Evolutionary conservation across 2,888 invertebrate species (phyloP).

Genomic region (Caradrina kadenii): DNA sequence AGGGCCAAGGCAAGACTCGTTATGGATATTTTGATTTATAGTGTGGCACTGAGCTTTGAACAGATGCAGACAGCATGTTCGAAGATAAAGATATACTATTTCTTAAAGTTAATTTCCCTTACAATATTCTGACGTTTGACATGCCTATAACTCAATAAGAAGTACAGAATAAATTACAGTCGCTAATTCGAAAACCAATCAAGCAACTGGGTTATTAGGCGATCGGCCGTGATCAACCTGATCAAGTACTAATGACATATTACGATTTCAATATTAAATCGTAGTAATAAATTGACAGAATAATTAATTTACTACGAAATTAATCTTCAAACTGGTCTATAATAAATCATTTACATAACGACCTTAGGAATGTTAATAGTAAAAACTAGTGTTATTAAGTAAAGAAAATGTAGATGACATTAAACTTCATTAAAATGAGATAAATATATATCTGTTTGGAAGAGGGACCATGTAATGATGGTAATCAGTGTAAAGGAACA

Average conservation of each 20-base stretch:
- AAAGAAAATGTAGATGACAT: constrained; percentile 11
- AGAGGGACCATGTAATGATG: constrained; percentile 45
- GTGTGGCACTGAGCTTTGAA: not conserved
- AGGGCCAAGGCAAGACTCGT: constrained; percentile 24
- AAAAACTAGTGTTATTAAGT: constrained; percentile 17
- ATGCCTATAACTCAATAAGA: not conserved
- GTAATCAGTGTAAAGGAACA: constrained; percentile 48
- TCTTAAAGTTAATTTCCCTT: too few relatives aligned
- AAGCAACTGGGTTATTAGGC: constrained; percentile 20
- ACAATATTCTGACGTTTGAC: not conserved
- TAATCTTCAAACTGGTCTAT: constrained; percentile 28
- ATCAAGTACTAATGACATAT: constrained; percentile 23
- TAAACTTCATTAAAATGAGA: constrained; percentile 28
- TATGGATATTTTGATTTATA: constrained; percentile 48
- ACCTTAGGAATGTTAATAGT: constrained; percentile 4
- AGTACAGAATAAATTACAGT: not conserved
- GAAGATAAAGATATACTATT: not conserved
- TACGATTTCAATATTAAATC: constrained; percentile 15
- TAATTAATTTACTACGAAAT: constrained; percentile 24
- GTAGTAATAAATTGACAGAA: constrained; percentile 19
- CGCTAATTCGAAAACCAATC: not conserved
- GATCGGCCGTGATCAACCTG: not conserved
- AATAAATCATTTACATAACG: constrained; percentile 27
- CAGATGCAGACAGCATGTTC: constrained; percentile 7
- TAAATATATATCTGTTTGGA: constrained; percentile 35